Conservation (phyloP, 2,113 vertebrate genomes). For the Isurus oxyrinchus region DNA sequence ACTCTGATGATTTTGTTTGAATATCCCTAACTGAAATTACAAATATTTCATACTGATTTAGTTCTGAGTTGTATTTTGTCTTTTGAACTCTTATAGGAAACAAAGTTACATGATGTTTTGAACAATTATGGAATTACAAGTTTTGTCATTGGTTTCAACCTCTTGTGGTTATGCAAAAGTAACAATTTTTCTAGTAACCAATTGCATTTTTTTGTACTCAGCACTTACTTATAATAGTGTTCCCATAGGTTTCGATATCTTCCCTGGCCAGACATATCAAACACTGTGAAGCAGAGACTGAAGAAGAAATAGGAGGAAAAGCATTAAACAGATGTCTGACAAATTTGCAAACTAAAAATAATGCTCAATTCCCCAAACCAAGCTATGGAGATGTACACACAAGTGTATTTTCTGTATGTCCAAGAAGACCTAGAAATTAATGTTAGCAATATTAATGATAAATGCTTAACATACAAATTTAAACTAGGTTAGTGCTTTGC, state of each 20-base stretch:
- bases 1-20: not conserved
- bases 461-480: not conserved
- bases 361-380: not conserved
- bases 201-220: not conserved
- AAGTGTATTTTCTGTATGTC: not conserved
- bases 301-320: conserved; percentile 39
- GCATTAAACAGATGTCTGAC: not conserved
- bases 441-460: conserved; percentile 18
- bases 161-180: not conserved
- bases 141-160: not conserved
- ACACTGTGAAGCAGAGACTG: conserved; percentile 96
- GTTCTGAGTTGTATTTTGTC: not conserved
- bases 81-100: not conserved
- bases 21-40: not conserved
- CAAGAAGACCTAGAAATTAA: not conserved
- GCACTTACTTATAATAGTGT: conserved; percentile 95
- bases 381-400: not conserved
- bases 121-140: not conserved
- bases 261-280: conserved; percentile 98
- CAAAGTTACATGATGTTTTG: not conserved
- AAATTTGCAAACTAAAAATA: not conserved
- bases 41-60: not conserved
- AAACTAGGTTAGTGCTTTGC: not conserved
- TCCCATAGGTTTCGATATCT: conserved; percentile 98
- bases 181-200: not conserved